Percentiles rank a stretch among this genome's conserved stretches.
phyloP scores from a whole-genome alignment of 2,888 invertebrate genomes.

The Lasioglossum lativentre region DNA sequence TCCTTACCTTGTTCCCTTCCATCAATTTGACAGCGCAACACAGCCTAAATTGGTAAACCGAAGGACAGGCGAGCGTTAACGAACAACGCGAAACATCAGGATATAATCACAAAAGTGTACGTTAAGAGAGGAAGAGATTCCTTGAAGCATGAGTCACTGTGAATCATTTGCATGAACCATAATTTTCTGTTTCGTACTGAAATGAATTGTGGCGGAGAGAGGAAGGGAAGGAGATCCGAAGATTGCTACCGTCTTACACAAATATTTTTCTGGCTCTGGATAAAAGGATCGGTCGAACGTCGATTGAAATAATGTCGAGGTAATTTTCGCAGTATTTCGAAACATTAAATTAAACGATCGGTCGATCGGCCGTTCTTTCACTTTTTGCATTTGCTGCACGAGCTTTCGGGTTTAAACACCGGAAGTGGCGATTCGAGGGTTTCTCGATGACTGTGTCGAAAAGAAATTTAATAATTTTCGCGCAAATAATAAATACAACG shows the following conservation, averaged over 20 bases:
- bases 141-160: conserved; percentile 4
- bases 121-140: background rate
- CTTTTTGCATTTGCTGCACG: background rate
- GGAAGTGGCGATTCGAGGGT: background rate
- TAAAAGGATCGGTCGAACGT: background rate
- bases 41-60: background rate
- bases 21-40: background rate
- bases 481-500: background rate
- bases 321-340: background rate
- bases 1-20: background rate
- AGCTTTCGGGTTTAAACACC: background rate
- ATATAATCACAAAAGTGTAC: conserved; percentile 7
- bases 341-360: background rate
- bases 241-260: background rate
- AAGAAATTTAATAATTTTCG: background rate
- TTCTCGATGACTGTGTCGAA: background rate
- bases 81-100: background rate
- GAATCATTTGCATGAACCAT: background rate
- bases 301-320: background rate
- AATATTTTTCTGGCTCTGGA: background rate
- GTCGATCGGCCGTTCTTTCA: background rate
- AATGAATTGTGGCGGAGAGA: background rate
- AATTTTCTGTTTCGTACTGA: background rate
- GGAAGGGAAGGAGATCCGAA: background rate
- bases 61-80: background rate